These are phyloP conservation scores for Phalanger gymnotis DNA, from an alignment of 2,797 vertebrate genomes.

Conservation along the genomic window DNA sequence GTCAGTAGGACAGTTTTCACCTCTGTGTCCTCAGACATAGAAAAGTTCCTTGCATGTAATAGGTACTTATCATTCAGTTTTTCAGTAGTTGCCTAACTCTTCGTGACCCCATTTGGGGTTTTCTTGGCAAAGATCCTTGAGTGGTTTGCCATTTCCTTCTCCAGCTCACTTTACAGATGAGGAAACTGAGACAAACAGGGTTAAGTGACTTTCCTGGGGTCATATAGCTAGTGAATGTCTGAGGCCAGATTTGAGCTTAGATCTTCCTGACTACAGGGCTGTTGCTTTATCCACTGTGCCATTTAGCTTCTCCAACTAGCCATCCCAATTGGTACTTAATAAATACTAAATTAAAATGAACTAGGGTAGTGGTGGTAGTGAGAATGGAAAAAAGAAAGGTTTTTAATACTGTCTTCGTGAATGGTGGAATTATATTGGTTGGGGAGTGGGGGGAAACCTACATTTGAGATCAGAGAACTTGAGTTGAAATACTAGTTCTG, in stretches of 20 bases:
- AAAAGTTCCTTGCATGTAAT: background rate
- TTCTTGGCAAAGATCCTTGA: background rate
- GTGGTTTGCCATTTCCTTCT: background rate
- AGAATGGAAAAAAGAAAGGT: background rate
- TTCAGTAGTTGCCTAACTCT: background rate
- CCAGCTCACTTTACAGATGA: background rate
- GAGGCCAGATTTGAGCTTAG: background rate
- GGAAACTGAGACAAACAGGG: background rate
- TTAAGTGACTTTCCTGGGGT: background rate
- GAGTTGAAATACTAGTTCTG: background rate
- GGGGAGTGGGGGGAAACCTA: background rate
- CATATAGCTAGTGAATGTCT: background rate
- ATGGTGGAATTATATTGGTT: background rate
- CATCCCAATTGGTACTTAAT: background rate
- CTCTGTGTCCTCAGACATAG: background rate
- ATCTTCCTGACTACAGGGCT: background rate
- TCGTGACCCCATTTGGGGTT: background rate
- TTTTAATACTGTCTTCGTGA: background rate
- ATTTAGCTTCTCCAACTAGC: background rate
- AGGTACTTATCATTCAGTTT: background rate
- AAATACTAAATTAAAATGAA: background rate
- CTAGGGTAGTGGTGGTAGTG: background rate
- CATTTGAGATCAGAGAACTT: background rate
- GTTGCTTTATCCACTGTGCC: background rate
- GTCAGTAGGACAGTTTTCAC: background rate